A percentile compares a stretch with the other conserved stretches of the same genome.
Evolutionary conservation across 2,113 vertebrate genomes (phyloP).

Genomic region (Hyaena hyaena): DNA sequence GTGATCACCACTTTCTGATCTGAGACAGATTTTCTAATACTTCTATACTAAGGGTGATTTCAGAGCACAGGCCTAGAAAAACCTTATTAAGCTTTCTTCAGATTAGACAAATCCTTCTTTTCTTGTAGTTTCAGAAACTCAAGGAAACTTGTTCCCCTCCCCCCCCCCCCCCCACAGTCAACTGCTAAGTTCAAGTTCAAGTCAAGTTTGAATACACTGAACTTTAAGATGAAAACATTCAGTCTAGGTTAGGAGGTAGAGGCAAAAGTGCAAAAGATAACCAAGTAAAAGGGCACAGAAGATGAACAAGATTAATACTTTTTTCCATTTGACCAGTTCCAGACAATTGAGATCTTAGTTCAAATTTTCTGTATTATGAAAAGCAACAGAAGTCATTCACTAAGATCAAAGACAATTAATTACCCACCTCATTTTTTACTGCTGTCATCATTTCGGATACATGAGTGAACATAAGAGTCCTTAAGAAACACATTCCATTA

Average conservation of each 20-base stretch:
- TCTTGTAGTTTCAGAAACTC: constrained; percentile 11
- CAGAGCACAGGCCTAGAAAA: constrained; percentile 23
- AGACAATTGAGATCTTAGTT: constrained; percentile 29
- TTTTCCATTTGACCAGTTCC: not conserved
- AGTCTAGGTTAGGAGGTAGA: not conserved
- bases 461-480: not conserved
- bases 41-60: not conserved
- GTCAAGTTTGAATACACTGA: not conserved
- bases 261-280: not conserved
- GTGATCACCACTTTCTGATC: not conserved
- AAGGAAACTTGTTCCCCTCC: not conserved
- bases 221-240: not conserved
- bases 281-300: not conserved
- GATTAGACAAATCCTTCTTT: constrained; percentile 36
- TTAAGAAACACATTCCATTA: not conserved
- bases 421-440: not conserved
- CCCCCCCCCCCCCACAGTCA: constrained; percentile 18
- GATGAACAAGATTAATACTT: not conserved
- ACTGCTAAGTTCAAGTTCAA: not conserved
- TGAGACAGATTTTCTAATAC: not conserved
- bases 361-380: constrained; percentile 23
- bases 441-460: not conserved
- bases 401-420: constrained; percentile 45
- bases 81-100: not conserved
- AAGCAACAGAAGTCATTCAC: constrained; percentile 2